These are phyloP conservation scores for Sceloporus tristichus DNA, from an alignment of 2,113 vertebrate genomes.

Conservation along the genomic window DNA sequence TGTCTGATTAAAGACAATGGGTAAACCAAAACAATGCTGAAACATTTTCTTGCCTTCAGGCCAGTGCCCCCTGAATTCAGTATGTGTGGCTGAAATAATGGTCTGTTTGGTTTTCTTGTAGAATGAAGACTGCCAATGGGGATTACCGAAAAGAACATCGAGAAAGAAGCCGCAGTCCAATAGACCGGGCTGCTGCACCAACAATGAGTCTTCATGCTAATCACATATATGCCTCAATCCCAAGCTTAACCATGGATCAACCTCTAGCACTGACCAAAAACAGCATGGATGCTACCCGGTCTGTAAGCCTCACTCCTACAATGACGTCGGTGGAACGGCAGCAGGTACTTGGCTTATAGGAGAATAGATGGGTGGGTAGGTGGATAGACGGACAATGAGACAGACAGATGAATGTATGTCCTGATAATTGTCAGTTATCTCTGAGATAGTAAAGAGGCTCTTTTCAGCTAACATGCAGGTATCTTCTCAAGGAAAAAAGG, in stretches of 20 bases:
- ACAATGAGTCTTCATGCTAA: slow-evolving; percentile 85
- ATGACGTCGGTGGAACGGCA: slow-evolving; percentile 90
- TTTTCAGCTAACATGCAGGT: neutral
- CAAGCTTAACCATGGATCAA: slow-evolving; percentile 93
- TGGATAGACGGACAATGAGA: neutral
- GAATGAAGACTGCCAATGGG: slow-evolving; percentile 92
- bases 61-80: neutral
- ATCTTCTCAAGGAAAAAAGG: neutral
- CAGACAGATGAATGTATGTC: no score
- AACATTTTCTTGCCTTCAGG: neutral
- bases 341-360: slow-evolving; percentile 82
- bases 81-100: neutral
- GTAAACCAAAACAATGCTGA: neutral
- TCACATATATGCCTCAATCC: slow-evolving; percentile 89
- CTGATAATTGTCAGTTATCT: no score
- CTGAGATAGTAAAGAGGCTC: neutral
- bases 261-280: slow-evolving; percentile 97
- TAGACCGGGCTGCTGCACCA: slow-evolving; percentile 87
- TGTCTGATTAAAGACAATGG: neutral
- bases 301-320: slow-evolving; percentile 78
- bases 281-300: slow-evolving; percentile 85
- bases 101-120: slow-evolving; percentile 55
- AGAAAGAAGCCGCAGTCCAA: slow-evolving; percentile 92
- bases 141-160: slow-evolving; percentile 94
- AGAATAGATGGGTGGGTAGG: neutral